Evolutionary conservation across 2,888 invertebrate genomes (phyloP).

Genomic region (Gonocerus acuteangulatus): DNA sequence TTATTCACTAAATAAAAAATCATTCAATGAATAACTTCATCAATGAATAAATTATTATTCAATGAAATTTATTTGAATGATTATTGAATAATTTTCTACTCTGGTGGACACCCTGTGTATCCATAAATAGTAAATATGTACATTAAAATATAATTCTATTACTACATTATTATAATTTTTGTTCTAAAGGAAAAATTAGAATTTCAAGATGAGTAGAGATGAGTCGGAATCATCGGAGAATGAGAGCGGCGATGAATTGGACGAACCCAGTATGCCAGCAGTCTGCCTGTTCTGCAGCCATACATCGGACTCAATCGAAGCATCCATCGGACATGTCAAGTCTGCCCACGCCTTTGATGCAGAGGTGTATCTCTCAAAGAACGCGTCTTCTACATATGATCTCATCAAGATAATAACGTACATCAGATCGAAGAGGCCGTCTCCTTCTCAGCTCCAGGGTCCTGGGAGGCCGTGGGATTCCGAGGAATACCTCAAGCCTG

Average conservation of each 20-base stretch:
- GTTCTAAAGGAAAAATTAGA: no score
- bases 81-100: no score
- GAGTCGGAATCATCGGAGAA: background rate
- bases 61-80: no score
- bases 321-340: background rate
- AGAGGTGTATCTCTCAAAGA: background rate
- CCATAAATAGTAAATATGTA: no score
- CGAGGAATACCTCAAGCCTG: slow-evolving; percentile 70
- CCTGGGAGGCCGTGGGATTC: slow-evolving; percentile 55
- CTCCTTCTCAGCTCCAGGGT: slow-evolving; percentile 45
- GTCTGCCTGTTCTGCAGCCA: background rate
- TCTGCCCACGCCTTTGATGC: background rate
- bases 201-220: background rate
- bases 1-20: no score
- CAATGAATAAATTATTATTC: no score
- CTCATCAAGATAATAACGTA: slow-evolving; percentile 61
- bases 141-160: no score
- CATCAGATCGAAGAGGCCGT: slow-evolving; percentile 57
- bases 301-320: background rate
- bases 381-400: slow-evolving; percentile 5
- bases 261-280: background rate
- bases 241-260: background rate
- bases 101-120: no score
- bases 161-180: no score
- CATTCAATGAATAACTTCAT: no score